Base-by-base conservation (phyloP, 2,888 invertebrate species). In the Heliconius ismenius region DNA sequence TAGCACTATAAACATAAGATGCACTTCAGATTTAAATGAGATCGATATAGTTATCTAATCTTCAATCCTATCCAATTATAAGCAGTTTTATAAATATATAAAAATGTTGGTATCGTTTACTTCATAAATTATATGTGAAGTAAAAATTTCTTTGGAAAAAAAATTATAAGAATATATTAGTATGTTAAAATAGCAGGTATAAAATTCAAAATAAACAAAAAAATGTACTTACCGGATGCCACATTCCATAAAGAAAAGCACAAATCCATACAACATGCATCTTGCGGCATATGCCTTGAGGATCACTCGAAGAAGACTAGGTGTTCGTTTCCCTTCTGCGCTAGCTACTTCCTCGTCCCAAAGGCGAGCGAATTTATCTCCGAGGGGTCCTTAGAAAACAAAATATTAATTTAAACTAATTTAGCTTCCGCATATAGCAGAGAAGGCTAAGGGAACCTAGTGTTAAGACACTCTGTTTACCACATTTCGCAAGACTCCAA, bases 171-270 rank as follows among this genome's bases (percentile, higher is more conserved):
- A 67, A 39, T n/a, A 9, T 13, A 10, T 43, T 43, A 28, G 36
- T 67, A 21, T 4, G 24, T 26, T 21, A 26, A 26, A 49, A 49
- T 15, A 3, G 4, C 18, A 69, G 4, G 21, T 28, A 49, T 54
- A 28, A 32, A 21, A 69, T 28, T 21, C 60, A 72, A 76, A 49
- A 18, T 18, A 21, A 49, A 18, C 18, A 60, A 73, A 74, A 54
- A 54, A n/a, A 58, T 0, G n/a, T 21, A 85, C 92, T 90, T 81
- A 95, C 95, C 94, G 95, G 83, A 96, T 93, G 67, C 95, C 93
- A 83, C 96, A 95, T 87, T 96, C 96, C 88, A 96, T 91, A 77
- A 95, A 78, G 32, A 95, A 92, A 60, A 96, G 88, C 9, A 95
- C 89, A 39, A 95, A 83, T 74, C 96, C 96, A 76, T 95, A 94